Evolutionary conservation across 1,140 invertebrate species (phyloP), one percentile per base, ranked within the genome.

Genomic region (Andrena cerasifolii): DNA sequence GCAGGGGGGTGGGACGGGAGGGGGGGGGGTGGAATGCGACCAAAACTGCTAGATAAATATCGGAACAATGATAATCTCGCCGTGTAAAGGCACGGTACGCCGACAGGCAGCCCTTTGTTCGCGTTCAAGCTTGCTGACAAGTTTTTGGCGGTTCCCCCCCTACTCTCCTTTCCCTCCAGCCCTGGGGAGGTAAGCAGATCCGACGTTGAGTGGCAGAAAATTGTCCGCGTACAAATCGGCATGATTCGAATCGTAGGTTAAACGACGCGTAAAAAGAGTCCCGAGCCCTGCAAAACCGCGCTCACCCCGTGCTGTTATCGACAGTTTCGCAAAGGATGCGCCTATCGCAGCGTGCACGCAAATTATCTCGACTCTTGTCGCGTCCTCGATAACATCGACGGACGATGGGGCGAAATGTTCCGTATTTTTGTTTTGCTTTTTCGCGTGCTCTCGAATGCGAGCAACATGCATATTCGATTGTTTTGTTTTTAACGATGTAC

Each of bases 31-130:
- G 63, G 47, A 81, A 56, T 78, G 62, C 63, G 65, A 78, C 33
- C 45, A 74, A 86, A 87, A 88, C 80, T 87, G 78, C 54, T 75
- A 90, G 90, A 91, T 91, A 90, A 91, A 90, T 87, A 91, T 90
- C 89, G 82, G 74, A 74, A 87, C 82, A 87, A 90, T 87, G 87
- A 89, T 90, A 89, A 90, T 89, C 87, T 86, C 62, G 61, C 45
- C 79, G 82, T 86, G 85, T 83, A 81, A 75, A 82, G 73, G 67
- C 65, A 66, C 49, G 26, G 59, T 68, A 54, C 31, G 54, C 54
- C 49, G 75, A 51, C 65, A 56, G 68, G 63, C 54, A 26, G 54
- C 31, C 68, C 76, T 84, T 88, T 85, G 84, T 88, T 76, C 72
- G 74, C 68, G 61, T 77, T 84, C 79, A 74, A 73, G 68, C 61